Evolutionary conservation across 2,888 invertebrate species (phyloP).

Genomic region (Gymnoscelis rufifasciata): DNA sequence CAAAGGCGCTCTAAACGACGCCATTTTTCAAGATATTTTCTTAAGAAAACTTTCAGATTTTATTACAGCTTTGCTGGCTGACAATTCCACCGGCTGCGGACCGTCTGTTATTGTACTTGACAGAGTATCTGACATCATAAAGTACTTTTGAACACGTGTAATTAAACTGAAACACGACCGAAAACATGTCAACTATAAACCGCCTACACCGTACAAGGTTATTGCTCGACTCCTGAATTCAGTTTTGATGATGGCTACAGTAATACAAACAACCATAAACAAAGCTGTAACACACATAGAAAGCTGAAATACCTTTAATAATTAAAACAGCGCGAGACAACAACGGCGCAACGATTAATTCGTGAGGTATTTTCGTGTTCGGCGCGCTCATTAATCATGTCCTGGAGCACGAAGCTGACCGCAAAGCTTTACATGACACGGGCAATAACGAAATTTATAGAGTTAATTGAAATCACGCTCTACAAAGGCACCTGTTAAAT

Average conservation of each 20-base stretch:
- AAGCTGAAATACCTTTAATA: conserved; percentile 20
- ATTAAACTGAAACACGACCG: not conserved
- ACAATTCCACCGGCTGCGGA: not conserved
- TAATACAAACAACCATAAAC: too few species aligned
- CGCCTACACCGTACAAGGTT: conserved; percentile 2
- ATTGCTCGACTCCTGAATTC: conserved; percentile 1
- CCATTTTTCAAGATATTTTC: conserved; percentile 26
- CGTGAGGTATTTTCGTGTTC: conserved; percentile 25
- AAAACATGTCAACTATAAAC: conserved; percentile 1
- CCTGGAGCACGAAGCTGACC: conserved; percentile 23
- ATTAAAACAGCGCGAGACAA: conserved; percentile 20
- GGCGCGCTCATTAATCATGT: conserved; percentile 23
- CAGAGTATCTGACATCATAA: not conserved
- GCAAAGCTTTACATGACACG: conserved; percentile 7
- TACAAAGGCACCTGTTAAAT: not conserved
- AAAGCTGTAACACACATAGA: too few species aligned
- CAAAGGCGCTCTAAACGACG: conserved; percentile 27
- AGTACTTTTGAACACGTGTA: not conserved
- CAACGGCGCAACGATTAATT: conserved; percentile 27
- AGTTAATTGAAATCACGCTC: not conserved
- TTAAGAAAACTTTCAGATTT: conserved; percentile 23
- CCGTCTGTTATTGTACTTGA: not conserved
- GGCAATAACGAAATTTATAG: conserved; percentile 1
- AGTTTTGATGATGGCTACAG: too few species aligned
- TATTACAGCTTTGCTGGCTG: conserved; percentile 11